Evolutionary conservation across 2,888 invertebrate genomes (phyloP).

Genomic region (Hypena proboscidalis): DNA sequence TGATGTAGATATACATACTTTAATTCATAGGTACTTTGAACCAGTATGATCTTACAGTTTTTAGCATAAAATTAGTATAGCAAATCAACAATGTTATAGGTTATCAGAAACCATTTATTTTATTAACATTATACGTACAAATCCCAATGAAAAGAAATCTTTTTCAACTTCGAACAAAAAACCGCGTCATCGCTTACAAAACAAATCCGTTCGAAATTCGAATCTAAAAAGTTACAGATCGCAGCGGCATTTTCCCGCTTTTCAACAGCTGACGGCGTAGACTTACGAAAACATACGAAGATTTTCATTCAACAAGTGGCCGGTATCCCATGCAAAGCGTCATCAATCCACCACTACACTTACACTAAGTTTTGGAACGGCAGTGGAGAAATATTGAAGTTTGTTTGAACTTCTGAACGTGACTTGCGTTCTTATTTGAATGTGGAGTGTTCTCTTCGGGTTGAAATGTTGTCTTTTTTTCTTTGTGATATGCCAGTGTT

Average conservation of each 20-base stretch:
- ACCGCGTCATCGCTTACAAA: not conserved
- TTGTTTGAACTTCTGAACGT: constrained; percentile 23
- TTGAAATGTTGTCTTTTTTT: not conserved
- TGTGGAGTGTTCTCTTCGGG: not conserved
- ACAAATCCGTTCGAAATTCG: not conserved
- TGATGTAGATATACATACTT: too few relatives aligned
- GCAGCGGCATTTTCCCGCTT: constrained; percentile 59
- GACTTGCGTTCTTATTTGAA: constrained; percentile 8
- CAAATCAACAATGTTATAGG: too few relatives aligned
- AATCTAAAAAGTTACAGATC: constrained; percentile 10
- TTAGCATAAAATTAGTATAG: too few relatives aligned
- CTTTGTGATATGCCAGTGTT: not conserved
- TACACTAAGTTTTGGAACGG: constrained; percentile 37
- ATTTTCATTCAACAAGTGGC: constrained; percentile 80
- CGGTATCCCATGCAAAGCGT: constrained; percentile 55
- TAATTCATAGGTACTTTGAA: too few relatives aligned
- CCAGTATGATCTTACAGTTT: too few relatives aligned
- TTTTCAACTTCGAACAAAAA: not conserved
- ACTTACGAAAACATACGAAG: constrained; percentile 76
- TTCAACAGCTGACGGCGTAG: constrained; percentile 55
- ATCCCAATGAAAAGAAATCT: not conserved
- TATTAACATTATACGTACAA: too few relatives aligned
- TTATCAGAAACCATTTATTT: too few relatives aligned
- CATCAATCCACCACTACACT: constrained; percentile 50
- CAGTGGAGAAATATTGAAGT: constrained; percentile 38